Conservation (phyloP, 2,113 vertebrate species). For the Otus sunia region DNA sequence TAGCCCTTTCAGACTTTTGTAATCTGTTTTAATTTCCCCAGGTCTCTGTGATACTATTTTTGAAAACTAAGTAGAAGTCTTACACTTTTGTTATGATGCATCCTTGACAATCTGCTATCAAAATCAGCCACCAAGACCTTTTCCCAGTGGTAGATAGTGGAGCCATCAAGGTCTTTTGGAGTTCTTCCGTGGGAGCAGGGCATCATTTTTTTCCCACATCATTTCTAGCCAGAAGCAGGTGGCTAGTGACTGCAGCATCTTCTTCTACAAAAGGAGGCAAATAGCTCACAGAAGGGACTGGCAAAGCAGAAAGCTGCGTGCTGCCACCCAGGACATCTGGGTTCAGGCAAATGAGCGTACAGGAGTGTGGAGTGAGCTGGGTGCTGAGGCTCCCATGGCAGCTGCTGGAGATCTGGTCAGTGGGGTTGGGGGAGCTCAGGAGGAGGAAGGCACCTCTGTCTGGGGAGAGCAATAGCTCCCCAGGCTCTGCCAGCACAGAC, state of each 20-base stretch:
- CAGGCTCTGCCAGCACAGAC: background rate
- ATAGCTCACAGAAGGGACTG: background rate
- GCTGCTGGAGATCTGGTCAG: background rate
- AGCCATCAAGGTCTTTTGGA: background rate
- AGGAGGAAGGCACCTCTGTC: background rate
- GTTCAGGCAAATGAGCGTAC: fast-evolving
- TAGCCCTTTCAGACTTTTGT: background rate
- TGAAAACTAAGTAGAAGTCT: background rate
- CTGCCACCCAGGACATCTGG: background rate
- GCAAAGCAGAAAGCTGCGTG: background rate
- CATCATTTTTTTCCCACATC: background rate
- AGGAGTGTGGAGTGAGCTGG: background rate
- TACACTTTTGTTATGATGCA: background rate
- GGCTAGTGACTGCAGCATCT: background rate
- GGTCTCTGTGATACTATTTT: background rate
- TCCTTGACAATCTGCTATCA: background rate
- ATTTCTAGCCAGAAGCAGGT: background rate
- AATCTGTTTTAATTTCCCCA: background rate
- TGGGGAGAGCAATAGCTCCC: background rate
- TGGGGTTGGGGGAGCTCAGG: background rate
- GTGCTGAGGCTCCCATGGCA: fast-evolving
- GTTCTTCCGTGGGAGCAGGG: fast-evolving
- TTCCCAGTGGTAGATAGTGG: background rate
- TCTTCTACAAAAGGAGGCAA: background rate
- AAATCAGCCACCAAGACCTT: background rate